phyloP scores from a whole-genome alignment of 1,140 invertebrate genomes.

The Drosophila nikananu region DNA sequence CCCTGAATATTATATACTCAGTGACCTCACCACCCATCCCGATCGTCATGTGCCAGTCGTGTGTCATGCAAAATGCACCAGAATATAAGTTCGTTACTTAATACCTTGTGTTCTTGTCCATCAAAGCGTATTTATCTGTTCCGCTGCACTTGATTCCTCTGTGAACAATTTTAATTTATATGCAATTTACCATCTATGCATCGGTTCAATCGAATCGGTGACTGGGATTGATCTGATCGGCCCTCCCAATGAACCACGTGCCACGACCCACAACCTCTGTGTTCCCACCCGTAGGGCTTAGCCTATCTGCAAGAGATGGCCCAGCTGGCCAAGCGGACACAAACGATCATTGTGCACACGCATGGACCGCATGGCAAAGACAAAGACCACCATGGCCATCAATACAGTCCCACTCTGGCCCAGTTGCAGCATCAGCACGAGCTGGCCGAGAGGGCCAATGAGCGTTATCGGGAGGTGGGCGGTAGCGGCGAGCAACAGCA shows the following conservation, averaged over 20 bases:
- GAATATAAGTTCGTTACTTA: constrained; percentile 49
- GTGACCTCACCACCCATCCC: constrained; percentile 29
- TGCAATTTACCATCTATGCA: constrained; percentile 69
- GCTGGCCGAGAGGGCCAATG: constrained; percentile 53
- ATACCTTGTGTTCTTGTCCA: constrained; percentile 54
- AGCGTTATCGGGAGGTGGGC: constrained; percentile 72
- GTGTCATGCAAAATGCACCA: constrained; percentile 42
- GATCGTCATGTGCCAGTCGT: constrained; percentile 42
- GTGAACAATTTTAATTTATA: constrained; percentile 71
- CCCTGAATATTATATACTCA: constrained; percentile 14
- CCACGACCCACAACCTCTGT: constrained; percentile 24
- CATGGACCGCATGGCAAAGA: constrained; percentile 72
- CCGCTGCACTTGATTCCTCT: constrained; percentile 41
- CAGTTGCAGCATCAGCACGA: constrained; percentile 64
- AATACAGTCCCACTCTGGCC: constrained; percentile 77
- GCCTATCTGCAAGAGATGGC: constrained; percentile 84
- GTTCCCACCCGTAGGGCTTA: constrained; percentile 53
- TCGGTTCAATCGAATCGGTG: constrained; percentile 35
- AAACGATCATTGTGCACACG: constrained; percentile 80
- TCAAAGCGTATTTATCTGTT: constrained; percentile 41
- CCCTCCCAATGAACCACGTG: constrained; percentile 35
- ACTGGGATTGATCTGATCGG: constrained; percentile 8
- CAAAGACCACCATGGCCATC: constrained; percentile 76
- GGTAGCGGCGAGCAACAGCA: constrained; percentile 47
- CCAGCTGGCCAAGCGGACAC: constrained; percentile 72